Evolutionary conservation across 1,140 invertebrate species (phyloP).

Genomic region (Euglossa dilemma): DNA sequence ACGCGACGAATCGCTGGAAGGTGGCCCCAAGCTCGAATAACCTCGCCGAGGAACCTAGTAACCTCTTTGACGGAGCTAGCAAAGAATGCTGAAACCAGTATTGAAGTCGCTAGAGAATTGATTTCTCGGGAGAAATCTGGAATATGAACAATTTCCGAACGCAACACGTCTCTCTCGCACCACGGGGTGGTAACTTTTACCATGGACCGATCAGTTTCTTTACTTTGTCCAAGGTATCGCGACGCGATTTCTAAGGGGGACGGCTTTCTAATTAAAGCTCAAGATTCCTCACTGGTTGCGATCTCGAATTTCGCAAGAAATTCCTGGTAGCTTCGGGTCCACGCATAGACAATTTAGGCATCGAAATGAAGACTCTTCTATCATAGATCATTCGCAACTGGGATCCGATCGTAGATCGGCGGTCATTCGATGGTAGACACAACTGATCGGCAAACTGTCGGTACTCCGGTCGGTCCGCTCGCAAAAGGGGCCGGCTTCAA

Average conservation of each 20-base stretch:
- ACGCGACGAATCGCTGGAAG: constrained; percentile 19
- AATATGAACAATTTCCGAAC: constrained; percentile 24
- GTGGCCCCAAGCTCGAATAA: constrained; percentile 29
- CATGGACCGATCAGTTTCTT: constrained; percentile 11
- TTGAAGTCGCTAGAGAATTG: constrained; percentile 20
- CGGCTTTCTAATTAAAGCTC: background rate
- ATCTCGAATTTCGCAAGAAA: background rate
- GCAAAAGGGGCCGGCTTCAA: background rate
- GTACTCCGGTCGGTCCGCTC: background rate
- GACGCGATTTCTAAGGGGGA: constrained; percentile 1
- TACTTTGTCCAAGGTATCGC: background rate
- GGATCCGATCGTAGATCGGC: background rate
- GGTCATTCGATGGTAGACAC: background rate
- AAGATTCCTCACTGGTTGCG: background rate
- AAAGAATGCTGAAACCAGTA: constrained; percentile 30
- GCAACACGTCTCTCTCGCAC: background rate
- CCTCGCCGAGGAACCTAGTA: constrained; percentile 41
- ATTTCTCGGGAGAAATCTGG: constrained; percentile 51
- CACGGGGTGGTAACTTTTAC: constrained; percentile 7
- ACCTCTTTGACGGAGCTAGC: constrained; percentile 51
- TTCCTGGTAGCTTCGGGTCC: background rate
- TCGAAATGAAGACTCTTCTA: background rate
- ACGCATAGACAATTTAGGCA: background rate
- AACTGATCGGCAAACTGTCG: background rate
- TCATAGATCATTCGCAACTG: background rate